Evolutionary conservation across 2,113 vertebrate species (phyloP).

Genomic region (Haemorhous mexicanus): DNA sequence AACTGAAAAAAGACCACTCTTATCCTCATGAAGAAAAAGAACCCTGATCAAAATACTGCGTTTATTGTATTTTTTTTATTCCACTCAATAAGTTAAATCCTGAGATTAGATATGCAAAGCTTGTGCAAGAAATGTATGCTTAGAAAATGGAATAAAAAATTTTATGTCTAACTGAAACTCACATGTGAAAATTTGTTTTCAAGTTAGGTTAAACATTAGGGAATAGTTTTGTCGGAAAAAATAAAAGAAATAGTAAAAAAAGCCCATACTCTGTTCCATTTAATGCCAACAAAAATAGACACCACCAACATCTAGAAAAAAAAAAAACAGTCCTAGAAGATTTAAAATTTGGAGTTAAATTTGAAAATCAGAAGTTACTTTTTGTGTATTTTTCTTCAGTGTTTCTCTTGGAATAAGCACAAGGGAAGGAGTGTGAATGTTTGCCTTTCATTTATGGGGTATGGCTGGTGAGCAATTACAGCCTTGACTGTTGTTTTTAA

Average conservation of each 20-base stretch:
- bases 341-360: background rate
- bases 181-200: rapidly evolving
- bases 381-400: background rate
- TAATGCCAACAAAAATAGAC: background rate
- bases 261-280: rapidly evolving
- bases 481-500: background rate
- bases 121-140: background rate
- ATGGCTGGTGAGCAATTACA: background rate
- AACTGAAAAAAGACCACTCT: background rate
- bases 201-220: background rate
- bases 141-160: background rate
- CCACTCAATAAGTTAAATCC: background rate
- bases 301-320: background rate
- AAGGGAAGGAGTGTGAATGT: background rate
- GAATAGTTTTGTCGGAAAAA: background rate
- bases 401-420: background rate
- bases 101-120: background rate
- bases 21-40: background rate
- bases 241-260: background rate
- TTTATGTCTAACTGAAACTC: background rate
- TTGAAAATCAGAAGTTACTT: background rate
- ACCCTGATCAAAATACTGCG: background rate
- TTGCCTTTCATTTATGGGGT: background rate
- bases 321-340: background rate
- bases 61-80: background rate